These are phyloP conservation scores for Exephanes ischioxanthus DNA, from an alignment of 2,888 invertebrate species.

Conservation along the genomic window DNA sequence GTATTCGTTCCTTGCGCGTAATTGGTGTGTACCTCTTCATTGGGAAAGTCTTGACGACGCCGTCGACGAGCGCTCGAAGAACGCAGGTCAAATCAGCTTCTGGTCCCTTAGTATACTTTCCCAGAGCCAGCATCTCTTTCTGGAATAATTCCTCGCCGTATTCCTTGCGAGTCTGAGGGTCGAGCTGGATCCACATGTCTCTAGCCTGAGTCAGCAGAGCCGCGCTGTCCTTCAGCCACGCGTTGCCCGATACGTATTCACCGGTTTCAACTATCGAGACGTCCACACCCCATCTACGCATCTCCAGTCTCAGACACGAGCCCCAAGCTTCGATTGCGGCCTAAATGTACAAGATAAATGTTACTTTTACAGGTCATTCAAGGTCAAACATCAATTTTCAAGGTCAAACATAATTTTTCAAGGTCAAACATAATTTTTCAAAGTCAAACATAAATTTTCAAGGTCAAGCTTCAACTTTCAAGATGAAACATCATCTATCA, in stretches of 20 bases:
- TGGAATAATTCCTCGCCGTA: constrained; percentile 95
- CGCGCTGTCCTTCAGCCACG: constrained; percentile 90
- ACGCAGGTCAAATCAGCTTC: constrained; percentile 92
- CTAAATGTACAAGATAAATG: constrained; percentile 84
- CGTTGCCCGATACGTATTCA: constrained; percentile 93
- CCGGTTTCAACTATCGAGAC: constrained; percentile 94
- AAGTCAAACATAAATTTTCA: neutral
- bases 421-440: neutral
- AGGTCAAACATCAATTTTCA: neutral
- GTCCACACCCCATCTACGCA: constrained; percentile 92
- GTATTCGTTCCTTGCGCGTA: constrained; percentile 91
- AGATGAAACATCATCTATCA: neutral
- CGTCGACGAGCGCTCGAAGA: constrained; percentile 91
- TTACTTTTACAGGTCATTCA: neutral
- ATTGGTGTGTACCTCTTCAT: constrained; percentile 94
- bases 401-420: neutral
- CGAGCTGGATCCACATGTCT: constrained; percentile 93
- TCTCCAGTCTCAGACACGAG: constrained; percentile 92
- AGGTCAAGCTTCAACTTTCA: neutral
- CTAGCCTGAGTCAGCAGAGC: constrained; percentile 90
- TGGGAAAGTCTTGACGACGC: constrained; percentile 93
- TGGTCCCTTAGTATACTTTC: constrained; percentile 91
- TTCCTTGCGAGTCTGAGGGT: constrained; percentile 91
- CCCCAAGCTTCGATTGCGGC: constrained; percentile 93
- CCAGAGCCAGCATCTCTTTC: constrained; percentile 91